Evolutionary conservation across 2,888 invertebrate genomes (phyloP), one percentile per base, ranked within the genome.

Genomic region (Malacosoma neustria): DNA sequence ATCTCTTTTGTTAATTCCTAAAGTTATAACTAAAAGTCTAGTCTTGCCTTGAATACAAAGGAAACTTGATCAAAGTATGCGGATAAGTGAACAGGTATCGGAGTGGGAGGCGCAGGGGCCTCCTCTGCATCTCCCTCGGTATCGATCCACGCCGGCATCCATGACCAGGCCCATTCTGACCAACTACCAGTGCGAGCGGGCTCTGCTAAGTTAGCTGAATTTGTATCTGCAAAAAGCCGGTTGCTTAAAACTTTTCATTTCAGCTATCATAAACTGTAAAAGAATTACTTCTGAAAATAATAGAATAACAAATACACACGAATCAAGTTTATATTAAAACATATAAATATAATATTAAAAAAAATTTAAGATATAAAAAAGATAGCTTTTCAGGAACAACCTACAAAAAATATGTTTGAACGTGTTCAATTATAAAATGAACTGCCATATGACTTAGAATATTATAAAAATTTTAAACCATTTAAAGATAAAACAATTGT

Each of bases 141-240:
- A 41, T 74, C 75, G 36, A 43, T 46, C 66, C 65, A 67, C 13
- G 72, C 46, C 1, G 82, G 84, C 42, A 82, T 43, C 82, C 82
- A 84, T 2, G 84, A 84, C 81, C 81, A 80, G 33, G 81, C 84
- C 84, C 84, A 84, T 13, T 77, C 73, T 11, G 80, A 67, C 84
- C 84, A 84, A 38, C 73, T 76, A 36, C 58, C 74, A 0, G 50
- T 36, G 0, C 68, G 62, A 1, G 55, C 40, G 3, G 72, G 67
- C 46, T 77, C 80, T 2, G 66, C 60, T 0, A 61, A 45, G 35
- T 57, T 62, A 1, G 54, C 38, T 1, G 59, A 51, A 2, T 45
- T 14, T 1, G 38, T 30, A 30, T 59, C 70, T 68, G 35, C 3
- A 31, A 13, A 11, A 11, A 36, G 14, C 3, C 14, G 1, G 2